A percentile compares a stretch with the other conserved stretches of the same genome.
Conservation (phyloP, 2,113 vertebrate species). For the Perca fluviatilis region DNA sequence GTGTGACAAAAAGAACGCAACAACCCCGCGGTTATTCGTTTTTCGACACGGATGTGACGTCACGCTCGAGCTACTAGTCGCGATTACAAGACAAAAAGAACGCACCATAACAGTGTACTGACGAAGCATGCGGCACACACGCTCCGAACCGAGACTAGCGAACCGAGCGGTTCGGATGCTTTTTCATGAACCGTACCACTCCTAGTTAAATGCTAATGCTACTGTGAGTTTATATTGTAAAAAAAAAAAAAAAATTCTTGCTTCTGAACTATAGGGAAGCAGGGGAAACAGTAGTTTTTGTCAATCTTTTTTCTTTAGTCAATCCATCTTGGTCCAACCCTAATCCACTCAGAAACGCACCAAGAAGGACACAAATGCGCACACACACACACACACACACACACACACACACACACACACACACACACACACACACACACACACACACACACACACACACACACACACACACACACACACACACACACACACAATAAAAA, state of each 20-base stretch:
- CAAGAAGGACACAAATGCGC: neutral
- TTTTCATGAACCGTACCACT: too few relatives aligned
- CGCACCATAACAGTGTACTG: too few relatives aligned
- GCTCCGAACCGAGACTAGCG: too few relatives aligned
- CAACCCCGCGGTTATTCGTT: too few relatives aligned
- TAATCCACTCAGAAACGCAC: slow-evolving; percentile 14
- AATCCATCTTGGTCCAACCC: slow-evolving; percentile 1
- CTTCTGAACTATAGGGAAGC: neutral
- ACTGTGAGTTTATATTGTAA: neutral
- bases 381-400: neutral
- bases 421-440: slow-evolving; percentile 9
- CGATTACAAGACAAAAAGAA: too few relatives aligned
- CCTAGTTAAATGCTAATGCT: neutral
- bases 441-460: slow-evolving; percentile 8
- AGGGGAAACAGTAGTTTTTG: neutral
- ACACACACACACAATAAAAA: slow-evolving; percentile 3
- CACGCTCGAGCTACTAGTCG: too few relatives aligned
- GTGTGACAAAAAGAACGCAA: too few relatives aligned
- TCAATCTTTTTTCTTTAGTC: neutral
- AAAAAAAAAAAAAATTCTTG: neutral
- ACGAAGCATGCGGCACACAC: too few relatives aligned
- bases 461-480: neutral
- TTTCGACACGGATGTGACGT: too few relatives aligned
- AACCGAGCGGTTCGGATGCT: too few relatives aligned
- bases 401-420: slow-evolving; percentile 8